Base-by-base conservation (phyloP, 2,113 vertebrate genomes). In the Amblyornis subalaris region DNA sequence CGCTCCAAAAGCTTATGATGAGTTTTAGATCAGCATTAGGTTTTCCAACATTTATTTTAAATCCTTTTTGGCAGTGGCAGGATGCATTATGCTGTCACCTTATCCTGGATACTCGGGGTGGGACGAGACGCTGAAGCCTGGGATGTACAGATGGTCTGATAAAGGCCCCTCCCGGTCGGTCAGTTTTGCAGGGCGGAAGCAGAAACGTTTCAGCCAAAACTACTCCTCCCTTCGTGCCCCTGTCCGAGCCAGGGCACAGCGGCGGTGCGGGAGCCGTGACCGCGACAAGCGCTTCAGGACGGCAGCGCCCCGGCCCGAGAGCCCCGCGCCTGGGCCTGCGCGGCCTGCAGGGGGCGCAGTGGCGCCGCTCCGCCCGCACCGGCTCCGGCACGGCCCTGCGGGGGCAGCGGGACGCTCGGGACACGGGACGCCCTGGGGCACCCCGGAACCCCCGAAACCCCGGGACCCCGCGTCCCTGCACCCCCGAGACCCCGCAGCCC, bases 301-400 rank as follows among this genome's bases (percentile, higher is more conserved):
- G 29, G 44, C n/a, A 8, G n/a, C 33, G 42, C 38, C 31, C 23
- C 42, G 20, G 40, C 40, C 61, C 7, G 7, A 38, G n/a, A n/a
- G n/a, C n/a, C n/a, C n/a, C n/a, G 47, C 48, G 48, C 54, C 54
- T n/a, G 54, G 54, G n/a, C 12, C 23, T 8, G 33, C 47, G 42
- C 42, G 16, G 14, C 48, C 94, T 92, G 89, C 91, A 94, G 95
- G 24, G 93, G 91, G 95, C 36, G 57, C 94, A 66, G 12, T 50
- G 35, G 57, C 25, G 25, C 85, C 47, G 85, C 75, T 50, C 61
- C 51, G 7, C 40, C 18, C 3, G 23, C 44, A 5, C n/a, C 26
- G 14, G 58, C n/a, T n/a, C 2, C 22, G 17, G 48, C 50, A 18
- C 22, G 22, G 50, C 28, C 22, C 31, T 4, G 51, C 7, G 24